Percentiles rank a stretch among this genome's conserved stretches.
Conservation (phyloP, 2,888 invertebrate species). For the Meloe dianella region DNA sequence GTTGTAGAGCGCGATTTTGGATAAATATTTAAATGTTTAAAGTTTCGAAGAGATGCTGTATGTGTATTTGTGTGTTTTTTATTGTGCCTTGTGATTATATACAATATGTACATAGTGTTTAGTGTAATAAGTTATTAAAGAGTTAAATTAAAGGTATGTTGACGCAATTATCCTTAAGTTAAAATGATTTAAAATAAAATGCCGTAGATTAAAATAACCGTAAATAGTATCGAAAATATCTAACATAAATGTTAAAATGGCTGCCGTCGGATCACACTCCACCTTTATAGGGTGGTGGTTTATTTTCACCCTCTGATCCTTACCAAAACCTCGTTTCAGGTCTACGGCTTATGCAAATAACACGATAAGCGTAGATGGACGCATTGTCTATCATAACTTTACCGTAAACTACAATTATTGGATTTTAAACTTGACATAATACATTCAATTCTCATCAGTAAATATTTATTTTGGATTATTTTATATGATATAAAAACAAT, state of each 20-base stretch:
- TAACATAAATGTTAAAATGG: slow-evolving; percentile 31
- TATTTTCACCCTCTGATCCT: slow-evolving; percentile 21
- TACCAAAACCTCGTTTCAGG: slow-evolving; percentile 2
- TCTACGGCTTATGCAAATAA: slow-evolving; percentile 12
- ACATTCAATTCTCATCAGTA: neutral
- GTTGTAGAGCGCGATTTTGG: slow-evolving; percentile 1
- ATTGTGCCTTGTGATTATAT: slow-evolving; percentile 41
- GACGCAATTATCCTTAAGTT: no score
- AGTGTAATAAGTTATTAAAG: slow-evolving; percentile 32
- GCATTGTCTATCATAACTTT: slow-evolving; percentile 10
- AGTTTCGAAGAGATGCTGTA: slow-evolving; percentile 29
- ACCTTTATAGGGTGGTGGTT: slow-evolving; percentile 10
- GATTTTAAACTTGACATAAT: neutral
- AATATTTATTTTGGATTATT: slow-evolving; percentile 13
- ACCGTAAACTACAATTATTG: neutral
- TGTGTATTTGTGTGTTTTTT: slow-evolving; percentile 37
- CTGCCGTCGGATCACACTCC: slow-evolving; percentile 30
- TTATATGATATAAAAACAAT: slow-evolving; percentile 8
- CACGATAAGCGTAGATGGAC: slow-evolving; percentile 2
- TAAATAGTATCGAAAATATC: slow-evolving; percentile 21
- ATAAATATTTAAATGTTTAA: slow-evolving; percentile 34
- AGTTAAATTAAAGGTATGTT: slow-evolving; percentile 34
- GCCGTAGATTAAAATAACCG: no score
- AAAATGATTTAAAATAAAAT: no score
- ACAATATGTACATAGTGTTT: slow-evolving; percentile 36